Evolutionary conservation across 2,888 invertebrate species (phyloP).

Genomic region (Leptothorax acervorum): DNA sequence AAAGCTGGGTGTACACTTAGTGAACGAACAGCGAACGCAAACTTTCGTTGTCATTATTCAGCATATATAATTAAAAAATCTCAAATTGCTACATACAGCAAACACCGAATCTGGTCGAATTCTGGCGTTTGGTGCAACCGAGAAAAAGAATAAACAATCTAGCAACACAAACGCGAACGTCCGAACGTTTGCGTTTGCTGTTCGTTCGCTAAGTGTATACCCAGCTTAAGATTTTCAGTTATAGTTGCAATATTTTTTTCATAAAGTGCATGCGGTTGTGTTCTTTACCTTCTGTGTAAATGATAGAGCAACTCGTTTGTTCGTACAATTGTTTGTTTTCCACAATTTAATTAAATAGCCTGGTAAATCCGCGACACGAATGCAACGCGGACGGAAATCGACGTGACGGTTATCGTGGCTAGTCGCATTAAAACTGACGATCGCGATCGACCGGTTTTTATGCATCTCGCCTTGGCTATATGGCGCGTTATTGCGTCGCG

Average conservation of each 20-base stretch:
- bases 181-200: too few species aligned
- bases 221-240: neutral
- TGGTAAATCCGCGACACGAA: slow-evolving; percentile 18
- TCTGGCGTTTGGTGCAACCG: too few species aligned
- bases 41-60: too few species aligned
- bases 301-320: neutral
- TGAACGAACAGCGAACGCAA: too few species aligned
- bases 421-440: slow-evolving; percentile 50
- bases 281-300: neutral
- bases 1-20: too few species aligned
- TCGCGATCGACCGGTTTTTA: slow-evolving; percentile 37
- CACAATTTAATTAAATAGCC: neutral
- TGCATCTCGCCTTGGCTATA: slow-evolving; percentile 19
- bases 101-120: too few species aligned
- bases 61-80: too few species aligned
- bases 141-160: too few species aligned
- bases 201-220: too few species aligned
- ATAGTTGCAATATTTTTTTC: neutral
- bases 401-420: slow-evolving; percentile 32
- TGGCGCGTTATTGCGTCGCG: slow-evolving; percentile 42
- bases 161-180: too few species aligned
- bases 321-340: neutral
- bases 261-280: neutral
- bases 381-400: slow-evolving; percentile 17
- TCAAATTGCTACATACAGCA: too few species aligned